Evolutionary conservation across 2,888 invertebrate species (phyloP), one percentile per base, ranked within the genome.

Genomic region (Agonopterix subpropinquella): DNA sequence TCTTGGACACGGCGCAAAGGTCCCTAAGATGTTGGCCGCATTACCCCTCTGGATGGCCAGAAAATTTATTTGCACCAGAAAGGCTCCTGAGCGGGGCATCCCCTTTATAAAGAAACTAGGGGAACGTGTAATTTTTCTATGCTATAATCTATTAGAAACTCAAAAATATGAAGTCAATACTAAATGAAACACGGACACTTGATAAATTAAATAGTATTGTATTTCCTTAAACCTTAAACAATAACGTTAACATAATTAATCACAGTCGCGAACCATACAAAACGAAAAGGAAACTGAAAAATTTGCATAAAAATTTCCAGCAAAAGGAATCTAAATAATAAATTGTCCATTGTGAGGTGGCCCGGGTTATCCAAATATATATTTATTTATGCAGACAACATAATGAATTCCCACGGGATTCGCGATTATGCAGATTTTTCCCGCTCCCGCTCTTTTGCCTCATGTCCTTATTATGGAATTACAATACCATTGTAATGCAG

Each of bases 311-410:
- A 58, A 55, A 53, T 44, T 28, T 18, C 46, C 45, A 36, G 35
- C 43, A 43, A 15, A 67, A 66, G 64, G 75, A 80, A 83, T 85
- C 82, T 84, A 81, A 85, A 85, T 84, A 85, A 83, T 83, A 83
- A 84, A 85, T 84, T 84, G 81, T 83, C 77, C 74, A 84, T 85
- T 81, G 80, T 83, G 74, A 39, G 73, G 68, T 70, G 65, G 61
- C 62, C 67, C 62, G 64, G 63, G 68, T 76, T 75, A 74, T 73
- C 73, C 72, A 71, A 71, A 73, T 73, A 67, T 70, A 73, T 74
- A 82, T 80, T 80, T 80, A 81, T 80, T 80, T 81, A 81, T 78
- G 77, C 76, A 77, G 78, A 80, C 77, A 73, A 77, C 76, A 74
- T 84, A 83, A 84, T 82, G 80, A 84, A 82, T 80, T 80, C 79